These are phyloP conservation scores for Cavia porcellus DNA, from an alignment of 2,113 vertebrate species.

Conservation along the genomic window DNA sequence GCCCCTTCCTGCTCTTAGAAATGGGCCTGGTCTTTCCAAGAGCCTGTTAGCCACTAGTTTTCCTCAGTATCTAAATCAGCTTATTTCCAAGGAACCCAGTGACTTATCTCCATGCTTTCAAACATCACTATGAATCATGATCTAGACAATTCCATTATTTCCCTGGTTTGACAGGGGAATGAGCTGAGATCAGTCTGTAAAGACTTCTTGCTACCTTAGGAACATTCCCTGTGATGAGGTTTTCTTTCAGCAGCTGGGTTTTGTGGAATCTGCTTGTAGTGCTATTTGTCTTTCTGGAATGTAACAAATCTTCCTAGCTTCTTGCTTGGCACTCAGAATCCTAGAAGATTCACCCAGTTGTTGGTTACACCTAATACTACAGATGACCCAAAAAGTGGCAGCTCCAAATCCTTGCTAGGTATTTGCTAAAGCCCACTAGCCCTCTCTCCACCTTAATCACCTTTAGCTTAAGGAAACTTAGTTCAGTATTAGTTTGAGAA, in stretches of 20 bases:
- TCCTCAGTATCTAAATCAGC: not conserved
- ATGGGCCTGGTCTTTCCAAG: not conserved
- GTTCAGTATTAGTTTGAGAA: conserved; percentile 48
- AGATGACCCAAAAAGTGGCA: not conserved
- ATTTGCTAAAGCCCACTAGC: not conserved
- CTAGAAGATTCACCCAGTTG: conserved; percentile 11
- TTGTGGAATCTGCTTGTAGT: conserved; percentile 10
- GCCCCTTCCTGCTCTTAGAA: conserved; percentile 42
- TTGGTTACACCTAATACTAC: not conserved
- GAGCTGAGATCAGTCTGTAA: conserved; percentile 34
- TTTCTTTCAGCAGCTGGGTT: conserved; percentile 1
- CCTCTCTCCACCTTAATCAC: not conserved
- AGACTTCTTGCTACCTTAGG: conserved; percentile 37
- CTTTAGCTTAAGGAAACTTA: conserved; percentile 32
- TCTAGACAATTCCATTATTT: conserved; percentile 34
- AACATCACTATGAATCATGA: not conserved
- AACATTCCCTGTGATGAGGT: not conserved
- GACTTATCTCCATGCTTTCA: conserved; percentile 26
- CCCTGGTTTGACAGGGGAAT: not conserved
- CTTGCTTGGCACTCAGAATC: not conserved
- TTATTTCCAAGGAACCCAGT: conserved; percentile 41
- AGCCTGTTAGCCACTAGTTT: not conserved
- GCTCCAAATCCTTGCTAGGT: not conserved
- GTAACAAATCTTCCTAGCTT: not conserved
- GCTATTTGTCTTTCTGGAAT: conserved; percentile 24